These are phyloP conservation scores for Drosophila bocki DNA, from an alignment of 1,140 invertebrate species.

Conservation along the genomic window DNA sequence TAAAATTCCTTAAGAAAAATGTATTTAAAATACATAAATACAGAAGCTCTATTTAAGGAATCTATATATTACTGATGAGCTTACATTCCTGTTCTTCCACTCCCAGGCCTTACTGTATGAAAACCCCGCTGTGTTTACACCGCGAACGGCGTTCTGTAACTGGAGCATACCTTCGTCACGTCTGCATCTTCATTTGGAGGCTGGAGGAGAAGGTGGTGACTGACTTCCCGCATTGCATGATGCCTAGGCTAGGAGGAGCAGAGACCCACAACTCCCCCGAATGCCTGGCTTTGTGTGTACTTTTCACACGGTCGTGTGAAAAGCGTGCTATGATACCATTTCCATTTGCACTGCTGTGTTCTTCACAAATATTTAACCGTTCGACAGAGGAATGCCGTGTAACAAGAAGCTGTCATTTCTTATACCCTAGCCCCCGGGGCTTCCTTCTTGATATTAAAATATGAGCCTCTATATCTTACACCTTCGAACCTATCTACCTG, in stretches of 20 bases:
- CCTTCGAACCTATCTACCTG: neutral
- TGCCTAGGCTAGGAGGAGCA: conserved; percentile 10
- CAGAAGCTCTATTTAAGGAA: too few species aligned
- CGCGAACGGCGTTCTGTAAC: conserved; percentile 49
- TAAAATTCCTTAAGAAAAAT: too few species aligned
- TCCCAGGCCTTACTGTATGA: conserved; percentile 3
- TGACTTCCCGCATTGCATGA: conserved; percentile 36
- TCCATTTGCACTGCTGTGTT: conserved; percentile 39
- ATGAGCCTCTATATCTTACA: conserved; percentile 1
- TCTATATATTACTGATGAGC: too few species aligned
- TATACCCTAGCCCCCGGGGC: neutral
- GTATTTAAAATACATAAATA: neutral
- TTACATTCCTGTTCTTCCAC: too few species aligned
- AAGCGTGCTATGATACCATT: conserved; percentile 71
- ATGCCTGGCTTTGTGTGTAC: conserved; percentile 45
- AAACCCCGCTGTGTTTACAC: neutral
- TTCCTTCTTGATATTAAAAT: neutral
- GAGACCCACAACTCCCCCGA: conserved; percentile 27
- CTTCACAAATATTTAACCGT: conserved; percentile 69
- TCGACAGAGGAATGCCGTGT: conserved; percentile 40
- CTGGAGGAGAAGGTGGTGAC: neutral
- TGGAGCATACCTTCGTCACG: conserved; percentile 56
- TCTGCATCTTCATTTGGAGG: conserved; percentile 15
- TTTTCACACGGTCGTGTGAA: conserved; percentile 74
- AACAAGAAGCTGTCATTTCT: conserved; percentile 28